phyloP scores from a whole-genome alignment of 2,113 vertebrate species.

The Gambusia holbrooki region DNA sequence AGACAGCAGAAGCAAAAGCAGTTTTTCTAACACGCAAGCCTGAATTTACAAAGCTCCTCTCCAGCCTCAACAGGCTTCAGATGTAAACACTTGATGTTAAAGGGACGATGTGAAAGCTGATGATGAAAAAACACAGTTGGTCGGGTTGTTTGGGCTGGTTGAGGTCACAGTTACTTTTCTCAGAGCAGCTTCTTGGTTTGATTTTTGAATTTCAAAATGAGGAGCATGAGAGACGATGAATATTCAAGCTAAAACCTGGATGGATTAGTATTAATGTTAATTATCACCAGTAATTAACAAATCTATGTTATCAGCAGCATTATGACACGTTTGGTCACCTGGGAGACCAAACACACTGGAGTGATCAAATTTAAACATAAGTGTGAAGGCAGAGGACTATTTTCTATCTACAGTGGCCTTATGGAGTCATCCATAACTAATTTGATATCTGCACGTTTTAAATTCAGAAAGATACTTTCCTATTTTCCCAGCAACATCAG shows the following conservation, averaged over 20 bases:
- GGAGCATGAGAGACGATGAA: background rate
- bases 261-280: constrained; percentile 7
- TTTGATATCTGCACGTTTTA: constrained; percentile 48
- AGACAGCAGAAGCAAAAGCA: constrained; percentile 9
- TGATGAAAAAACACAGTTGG: constrained; percentile 7
- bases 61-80: background rate
- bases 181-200: constrained; percentile 43
- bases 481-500: constrained; percentile 38
- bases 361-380: too few relatives aligned
- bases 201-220: background rate
- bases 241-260: constrained; percentile 31
- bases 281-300: background rate
- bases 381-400: too few relatives aligned
- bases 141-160: constrained; percentile 59
- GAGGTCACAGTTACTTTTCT: constrained; percentile 53
- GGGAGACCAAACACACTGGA: too few relatives aligned
- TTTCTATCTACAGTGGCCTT: too few relatives aligned
- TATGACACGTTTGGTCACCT: too few relatives aligned
- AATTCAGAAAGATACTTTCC: constrained; percentile 32
- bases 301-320: too few relatives aligned
- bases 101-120: constrained; percentile 1
- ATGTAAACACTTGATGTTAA: constrained; percentile 28
- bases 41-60: background rate
- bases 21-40: constrained; percentile 3
- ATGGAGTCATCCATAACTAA: constrained; percentile 13